A percentile compares a stretch with the other conserved stretches of the same genome.
Evolutionary conservation across 2,113 vertebrate genomes (phyloP).

Genomic region (Paradoxurus hermaphroditus): DNA sequence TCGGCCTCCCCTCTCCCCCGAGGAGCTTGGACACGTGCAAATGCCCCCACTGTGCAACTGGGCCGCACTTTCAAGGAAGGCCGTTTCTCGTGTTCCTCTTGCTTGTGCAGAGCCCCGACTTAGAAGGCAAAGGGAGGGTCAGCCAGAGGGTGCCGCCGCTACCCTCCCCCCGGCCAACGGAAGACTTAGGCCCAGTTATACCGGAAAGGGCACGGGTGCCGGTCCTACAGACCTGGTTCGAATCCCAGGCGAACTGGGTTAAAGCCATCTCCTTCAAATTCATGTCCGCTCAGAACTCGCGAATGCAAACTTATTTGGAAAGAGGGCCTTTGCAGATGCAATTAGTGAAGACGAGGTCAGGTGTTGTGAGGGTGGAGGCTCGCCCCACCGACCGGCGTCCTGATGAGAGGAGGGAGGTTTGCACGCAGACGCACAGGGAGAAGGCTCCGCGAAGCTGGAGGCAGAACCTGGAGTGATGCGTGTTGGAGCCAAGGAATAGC

Average conservation of each 20-base stretch:
- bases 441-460: not conserved
- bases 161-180: accelerated
- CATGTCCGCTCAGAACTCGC: not conserved
- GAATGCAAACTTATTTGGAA: not conserved
- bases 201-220: not conserved
- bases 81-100: not conserved
- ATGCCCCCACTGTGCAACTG: not conserved
- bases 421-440: not conserved
- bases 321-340: not conserved
- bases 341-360: not conserved
- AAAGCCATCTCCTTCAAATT: not conserved
- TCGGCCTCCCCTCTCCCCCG: accelerated
- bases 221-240: not conserved
- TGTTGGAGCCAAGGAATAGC: accelerated
- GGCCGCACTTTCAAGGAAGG: not conserved
- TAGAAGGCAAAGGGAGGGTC: not conserved
- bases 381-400: accelerated
- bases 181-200: accelerated
- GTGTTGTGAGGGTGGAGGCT: not conserved
- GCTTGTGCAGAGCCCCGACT: too few species aligned
- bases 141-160: not conserved
- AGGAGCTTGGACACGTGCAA: not conserved
- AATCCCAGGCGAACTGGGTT: not conserved
- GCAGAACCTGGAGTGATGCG: accelerated
- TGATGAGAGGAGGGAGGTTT: not conserved